A percentile compares a stretch with the other conserved stretches of the same genome.
Conservation (phyloP, 2,888 invertebrate genomes). For the Cerceris ruficornis region DNA sequence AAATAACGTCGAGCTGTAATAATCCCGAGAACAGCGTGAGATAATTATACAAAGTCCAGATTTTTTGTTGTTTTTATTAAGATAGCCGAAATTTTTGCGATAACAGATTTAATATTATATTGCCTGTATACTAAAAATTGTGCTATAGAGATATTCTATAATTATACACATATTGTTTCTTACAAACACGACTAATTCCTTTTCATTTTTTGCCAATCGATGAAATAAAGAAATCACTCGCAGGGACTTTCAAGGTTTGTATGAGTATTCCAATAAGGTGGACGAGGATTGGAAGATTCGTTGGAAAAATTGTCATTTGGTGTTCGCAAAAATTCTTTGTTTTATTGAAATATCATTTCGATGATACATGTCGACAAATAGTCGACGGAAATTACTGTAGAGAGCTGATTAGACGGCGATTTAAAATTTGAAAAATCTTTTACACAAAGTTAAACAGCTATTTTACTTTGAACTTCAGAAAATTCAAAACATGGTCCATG, state of each 20-base stretch:
- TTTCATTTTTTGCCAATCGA: too few relatives aligned
- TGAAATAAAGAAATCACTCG: too few relatives aligned
- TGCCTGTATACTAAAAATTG: conserved; percentile 37
- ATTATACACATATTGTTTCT: conserved; percentile 43
- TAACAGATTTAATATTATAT: conserved; percentile 15
- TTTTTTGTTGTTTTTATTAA: conserved; percentile 18
- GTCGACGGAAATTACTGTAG: not conserved
- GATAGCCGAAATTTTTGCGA: conserved; percentile 36
- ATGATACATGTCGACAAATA: not conserved
- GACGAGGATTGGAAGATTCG: not conserved
- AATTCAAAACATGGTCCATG: too few relatives aligned
- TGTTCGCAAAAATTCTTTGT: not conserved
- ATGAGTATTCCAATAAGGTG: not conserved
- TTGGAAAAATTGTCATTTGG: not conserved
- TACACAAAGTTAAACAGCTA: too few relatives aligned
- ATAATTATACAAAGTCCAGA: not conserved
- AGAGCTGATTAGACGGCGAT: too few relatives aligned
- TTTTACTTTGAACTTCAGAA: too few relatives aligned
- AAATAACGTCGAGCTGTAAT: not conserved
- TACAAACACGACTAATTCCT: conserved; percentile 2
- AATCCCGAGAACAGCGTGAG: conserved; percentile 14
- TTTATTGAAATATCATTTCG: not conserved
- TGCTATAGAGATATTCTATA: conserved; percentile 48
- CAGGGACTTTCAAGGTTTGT: not conserved
- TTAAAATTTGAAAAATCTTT: too few relatives aligned